Percentiles rank a stretch among this genome's conserved stretches.
These are phyloP conservation scores for Cryptosula pallasiana DNA, from an alignment of 2,888 invertebrate genomes.

Conservation along the genomic window DNA sequence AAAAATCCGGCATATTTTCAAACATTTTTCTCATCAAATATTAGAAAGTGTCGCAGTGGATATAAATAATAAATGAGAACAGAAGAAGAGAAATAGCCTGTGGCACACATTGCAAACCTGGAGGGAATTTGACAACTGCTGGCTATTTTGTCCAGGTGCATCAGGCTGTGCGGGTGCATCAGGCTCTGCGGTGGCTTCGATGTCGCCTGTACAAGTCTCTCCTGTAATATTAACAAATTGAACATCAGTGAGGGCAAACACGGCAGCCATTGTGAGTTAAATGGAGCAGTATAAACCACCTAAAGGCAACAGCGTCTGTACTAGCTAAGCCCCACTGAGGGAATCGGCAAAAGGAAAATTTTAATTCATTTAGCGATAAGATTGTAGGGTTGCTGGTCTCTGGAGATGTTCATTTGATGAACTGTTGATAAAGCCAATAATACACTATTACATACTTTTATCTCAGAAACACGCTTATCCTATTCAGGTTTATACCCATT, in stretches of 20 bases:
- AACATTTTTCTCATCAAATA: no score
- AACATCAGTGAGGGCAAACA: conserved; percentile 8
- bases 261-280: background rate
- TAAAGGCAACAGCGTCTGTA: background rate
- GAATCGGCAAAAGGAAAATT: conserved; percentile 1
- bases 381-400: conserved; percentile 11
- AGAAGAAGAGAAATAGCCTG: no score
- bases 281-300: background rate
- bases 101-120: no score
- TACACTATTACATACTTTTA: background rate
- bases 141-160: no score
- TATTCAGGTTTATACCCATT: conserved; percentile 19
- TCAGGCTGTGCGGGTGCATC: background rate
- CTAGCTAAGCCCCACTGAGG: background rate
- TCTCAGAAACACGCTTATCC: background rate
- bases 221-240: background rate
- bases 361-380: conserved; percentile 18
- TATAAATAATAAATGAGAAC: no score
- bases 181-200: background rate
- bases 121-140: background rate
- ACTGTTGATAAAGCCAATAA: background rate
- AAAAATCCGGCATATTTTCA: no score
- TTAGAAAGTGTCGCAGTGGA: no score
- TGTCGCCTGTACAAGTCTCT: background rate
- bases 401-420: background rate